Percentiles rank a stretch among this genome's conserved stretches.
Conservation (phyloP, 2,888 invertebrate species). For the Cosmia pyralina region DNA sequence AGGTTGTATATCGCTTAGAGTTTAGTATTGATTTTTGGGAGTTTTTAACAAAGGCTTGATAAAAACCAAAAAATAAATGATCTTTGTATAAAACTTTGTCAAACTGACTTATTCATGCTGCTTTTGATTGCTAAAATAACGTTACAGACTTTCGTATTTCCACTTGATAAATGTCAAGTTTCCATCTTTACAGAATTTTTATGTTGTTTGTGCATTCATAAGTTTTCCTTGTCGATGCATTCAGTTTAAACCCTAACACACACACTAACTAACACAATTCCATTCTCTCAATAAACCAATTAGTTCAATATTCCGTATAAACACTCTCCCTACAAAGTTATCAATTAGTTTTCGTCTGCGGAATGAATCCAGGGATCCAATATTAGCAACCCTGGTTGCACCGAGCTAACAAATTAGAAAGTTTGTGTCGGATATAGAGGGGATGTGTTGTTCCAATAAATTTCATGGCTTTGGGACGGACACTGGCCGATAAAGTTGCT, state of each 20-base stretch:
- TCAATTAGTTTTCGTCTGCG: slow-evolving; percentile 45
- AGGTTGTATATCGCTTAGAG: slow-evolving; percentile 22
- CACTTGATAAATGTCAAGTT: slow-evolving; percentile 11
- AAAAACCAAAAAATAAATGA: neutral
- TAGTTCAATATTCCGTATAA: slow-evolving; percentile 26
- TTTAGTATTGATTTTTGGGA: slow-evolving; percentile 20
- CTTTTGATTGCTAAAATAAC: neutral
- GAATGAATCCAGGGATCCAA: slow-evolving; percentile 39
- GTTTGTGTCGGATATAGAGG: slow-evolving; percentile 71
- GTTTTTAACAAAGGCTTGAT: neutral
- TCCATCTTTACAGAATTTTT: neutral
- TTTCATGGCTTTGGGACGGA: slow-evolving; percentile 64
- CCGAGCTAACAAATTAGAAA: slow-evolving; percentile 81
- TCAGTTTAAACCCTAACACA: neutral
- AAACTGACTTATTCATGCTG: neutral
- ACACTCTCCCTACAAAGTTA: slow-evolving; percentile 39
- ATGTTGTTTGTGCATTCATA: neutral
- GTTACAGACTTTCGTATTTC: neutral
- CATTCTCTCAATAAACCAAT: slow-evolving; percentile 32
- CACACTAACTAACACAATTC: neutral
- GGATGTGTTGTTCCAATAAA: slow-evolving; percentile 74
- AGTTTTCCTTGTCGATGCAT: neutral
- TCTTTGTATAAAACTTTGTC: neutral
- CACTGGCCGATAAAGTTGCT: slow-evolving; percentile 61
- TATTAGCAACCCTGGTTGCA: slow-evolving; percentile 56